These are phyloP conservation scores for Crenuchus spilurus DNA, from an alignment of 2,797 vertebrate genomes.

Conservation along the genomic window DNA sequence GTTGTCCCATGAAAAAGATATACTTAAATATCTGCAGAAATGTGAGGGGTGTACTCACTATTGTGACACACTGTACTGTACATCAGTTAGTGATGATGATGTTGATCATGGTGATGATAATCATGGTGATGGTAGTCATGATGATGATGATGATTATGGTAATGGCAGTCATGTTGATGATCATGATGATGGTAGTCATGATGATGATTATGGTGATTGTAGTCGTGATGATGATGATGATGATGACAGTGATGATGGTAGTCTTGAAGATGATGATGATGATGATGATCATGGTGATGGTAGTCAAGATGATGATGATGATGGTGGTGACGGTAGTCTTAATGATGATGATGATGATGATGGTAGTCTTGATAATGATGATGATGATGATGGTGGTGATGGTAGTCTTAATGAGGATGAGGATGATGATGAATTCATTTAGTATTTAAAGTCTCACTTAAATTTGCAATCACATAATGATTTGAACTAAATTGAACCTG, in stretches of 20 bases:
- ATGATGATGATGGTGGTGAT: background rate
- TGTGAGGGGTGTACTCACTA: too few relatives aligned
- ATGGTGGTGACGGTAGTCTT: background rate
- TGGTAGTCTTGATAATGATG: background rate
- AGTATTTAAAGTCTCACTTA: too few relatives aligned
- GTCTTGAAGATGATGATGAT: background rate
- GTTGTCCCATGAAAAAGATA: too few relatives aligned
- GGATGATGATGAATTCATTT: too few relatives aligned
- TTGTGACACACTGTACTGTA: too few relatives aligned
- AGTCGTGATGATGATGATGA: background rate
- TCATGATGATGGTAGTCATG: background rate
- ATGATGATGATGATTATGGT: background rate
- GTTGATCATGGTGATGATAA: too few relatives aligned
- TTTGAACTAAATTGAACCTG: too few relatives aligned
- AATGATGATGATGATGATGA: background rate
- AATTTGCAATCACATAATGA: background rate
- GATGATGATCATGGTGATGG: background rate
- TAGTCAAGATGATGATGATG: background rate
- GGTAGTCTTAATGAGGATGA: background rate
- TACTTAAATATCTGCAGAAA: too few relatives aligned
- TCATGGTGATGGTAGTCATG: too few relatives aligned
- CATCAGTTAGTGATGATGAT: too few relatives aligned
- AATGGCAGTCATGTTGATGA: background rate
- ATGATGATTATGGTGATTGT: background rate
- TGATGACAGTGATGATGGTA: background rate